These are phyloP conservation scores for Polypedilum pembai DNA, from an alignment of 1,140 invertebrate species.

Conservation along the genomic window DNA sequence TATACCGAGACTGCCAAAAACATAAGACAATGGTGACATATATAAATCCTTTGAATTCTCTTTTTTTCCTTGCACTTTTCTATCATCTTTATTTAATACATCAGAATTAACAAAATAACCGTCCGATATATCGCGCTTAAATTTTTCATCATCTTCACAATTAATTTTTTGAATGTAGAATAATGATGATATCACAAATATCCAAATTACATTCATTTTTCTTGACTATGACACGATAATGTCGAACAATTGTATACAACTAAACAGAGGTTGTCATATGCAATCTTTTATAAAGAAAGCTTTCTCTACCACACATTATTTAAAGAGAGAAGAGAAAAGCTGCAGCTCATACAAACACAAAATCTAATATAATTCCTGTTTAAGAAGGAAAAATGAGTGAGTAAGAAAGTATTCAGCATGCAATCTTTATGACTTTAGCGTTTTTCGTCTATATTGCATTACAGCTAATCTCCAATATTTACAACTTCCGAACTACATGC, in stretches of 20 bases:
- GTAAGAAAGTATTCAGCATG: too few relatives aligned
- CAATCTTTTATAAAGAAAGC: background rate
- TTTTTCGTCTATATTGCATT: too few relatives aligned
- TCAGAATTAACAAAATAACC: background rate
- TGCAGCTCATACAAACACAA: background rate
- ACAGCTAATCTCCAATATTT: too few relatives aligned
- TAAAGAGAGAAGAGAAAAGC: background rate
- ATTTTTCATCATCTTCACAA: background rate
- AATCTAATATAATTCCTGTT: background rate
- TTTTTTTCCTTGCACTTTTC: background rate
- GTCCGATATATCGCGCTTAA: background rate
- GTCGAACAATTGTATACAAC: background rate
- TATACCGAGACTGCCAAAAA: background rate
- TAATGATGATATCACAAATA: background rate
- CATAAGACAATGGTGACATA: background rate
- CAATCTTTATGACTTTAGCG: too few relatives aligned
- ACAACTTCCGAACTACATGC: too few relatives aligned
- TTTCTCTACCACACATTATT: background rate
- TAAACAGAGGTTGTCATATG: background rate
- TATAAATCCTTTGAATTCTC: background rate
- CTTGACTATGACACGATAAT: background rate
- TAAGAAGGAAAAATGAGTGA: too few relatives aligned
- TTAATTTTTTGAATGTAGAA: background rate
- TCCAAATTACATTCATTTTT: background rate
- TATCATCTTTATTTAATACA: background rate